phyloP scores from a whole-genome alignment of 1,140 invertebrate species.

The Paracyclopina nana region DNA sequence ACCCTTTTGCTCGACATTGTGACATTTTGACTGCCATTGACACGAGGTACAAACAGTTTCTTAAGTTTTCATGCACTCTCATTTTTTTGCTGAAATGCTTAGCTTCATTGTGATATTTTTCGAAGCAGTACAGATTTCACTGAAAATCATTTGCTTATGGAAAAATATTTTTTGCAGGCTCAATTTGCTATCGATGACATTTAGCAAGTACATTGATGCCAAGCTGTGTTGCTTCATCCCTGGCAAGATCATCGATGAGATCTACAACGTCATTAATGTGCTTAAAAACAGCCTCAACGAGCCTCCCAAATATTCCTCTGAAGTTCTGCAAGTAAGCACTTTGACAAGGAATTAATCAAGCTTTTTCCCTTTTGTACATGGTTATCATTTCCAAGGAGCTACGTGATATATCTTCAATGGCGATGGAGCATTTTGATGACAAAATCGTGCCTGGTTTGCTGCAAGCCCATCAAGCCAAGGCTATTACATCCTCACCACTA shows the following conservation, averaged over 20 bases:
- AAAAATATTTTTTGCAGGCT: too few relatives aligned
- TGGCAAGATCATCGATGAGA: slow-evolving; percentile 40
- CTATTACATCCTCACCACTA: too few relatives aligned
- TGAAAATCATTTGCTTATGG: too few relatives aligned
- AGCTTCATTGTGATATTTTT: too few relatives aligned
- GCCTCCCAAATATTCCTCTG: slow-evolving; percentile 15
- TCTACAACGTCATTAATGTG: slow-evolving; percentile 5
- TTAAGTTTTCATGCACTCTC: too few relatives aligned
- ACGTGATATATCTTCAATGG: slow-evolving; percentile 81
- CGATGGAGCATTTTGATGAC: slow-evolving; percentile 88
- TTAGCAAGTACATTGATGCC: slow-evolving; percentile 59
- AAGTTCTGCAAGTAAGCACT: slow-evolving; percentile 25
- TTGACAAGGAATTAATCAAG: neutral
- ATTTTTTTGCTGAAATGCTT: too few relatives aligned
- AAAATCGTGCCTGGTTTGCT: slow-evolving; percentile 46
- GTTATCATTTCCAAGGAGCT: slow-evolving; percentile 41
- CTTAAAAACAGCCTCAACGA: neutral
- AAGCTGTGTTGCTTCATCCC: slow-evolving; percentile 77
- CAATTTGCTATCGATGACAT: slow-evolving; percentile 79
- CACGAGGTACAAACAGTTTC: too few relatives aligned
- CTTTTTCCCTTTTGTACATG: neutral
- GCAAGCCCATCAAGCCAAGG: too few relatives aligned
- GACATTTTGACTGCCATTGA: slow-evolving; percentile 75
- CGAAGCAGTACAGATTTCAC: too few relatives aligned
- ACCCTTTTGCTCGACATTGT: slow-evolving; percentile 58